Evolutionary conservation across 2,113 vertebrate genomes (phyloP).

Genomic region (Herpetotheres cachinnans): DNA sequence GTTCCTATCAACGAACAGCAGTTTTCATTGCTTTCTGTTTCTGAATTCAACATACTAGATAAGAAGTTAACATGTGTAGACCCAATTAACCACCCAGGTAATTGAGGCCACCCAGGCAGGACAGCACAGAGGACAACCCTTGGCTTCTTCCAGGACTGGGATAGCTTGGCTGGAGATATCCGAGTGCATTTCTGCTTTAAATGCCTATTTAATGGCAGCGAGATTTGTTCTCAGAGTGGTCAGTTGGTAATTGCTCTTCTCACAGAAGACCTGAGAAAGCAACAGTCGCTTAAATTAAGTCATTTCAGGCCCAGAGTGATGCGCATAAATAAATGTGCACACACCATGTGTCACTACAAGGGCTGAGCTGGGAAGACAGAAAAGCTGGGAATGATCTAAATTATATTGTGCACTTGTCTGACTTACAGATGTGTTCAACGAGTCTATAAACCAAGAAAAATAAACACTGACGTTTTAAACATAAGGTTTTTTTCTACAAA

Average conservation of each 20-base stretch:
- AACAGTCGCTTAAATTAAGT: background rate
- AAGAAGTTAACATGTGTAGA: background rate
- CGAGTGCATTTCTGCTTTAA: background rate
- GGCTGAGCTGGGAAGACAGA: background rate
- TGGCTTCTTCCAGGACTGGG: background rate
- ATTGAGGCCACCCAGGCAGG: background rate
- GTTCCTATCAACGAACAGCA: fast-evolving
- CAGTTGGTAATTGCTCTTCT: background rate
- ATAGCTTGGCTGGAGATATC: background rate
- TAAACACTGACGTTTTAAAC: background rate
- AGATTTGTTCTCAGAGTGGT: background rate
- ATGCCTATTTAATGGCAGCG: background rate
- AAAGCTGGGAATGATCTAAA: background rate
- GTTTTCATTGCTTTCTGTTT: background rate
- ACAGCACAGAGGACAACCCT: background rate
- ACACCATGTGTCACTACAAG: fast-evolving
- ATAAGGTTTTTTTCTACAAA: background rate
- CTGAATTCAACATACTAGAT: background rate
- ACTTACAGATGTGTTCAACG: background rate
- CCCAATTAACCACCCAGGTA: background rate
- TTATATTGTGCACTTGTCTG: background rate
- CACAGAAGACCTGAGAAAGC: background rate
- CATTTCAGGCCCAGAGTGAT: background rate
- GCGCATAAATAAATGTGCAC: background rate
- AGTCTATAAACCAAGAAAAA: background rate